Conservation (phyloP, 2,888 invertebrate genomes). For the Trichogramma dendrolimi region DNA sequence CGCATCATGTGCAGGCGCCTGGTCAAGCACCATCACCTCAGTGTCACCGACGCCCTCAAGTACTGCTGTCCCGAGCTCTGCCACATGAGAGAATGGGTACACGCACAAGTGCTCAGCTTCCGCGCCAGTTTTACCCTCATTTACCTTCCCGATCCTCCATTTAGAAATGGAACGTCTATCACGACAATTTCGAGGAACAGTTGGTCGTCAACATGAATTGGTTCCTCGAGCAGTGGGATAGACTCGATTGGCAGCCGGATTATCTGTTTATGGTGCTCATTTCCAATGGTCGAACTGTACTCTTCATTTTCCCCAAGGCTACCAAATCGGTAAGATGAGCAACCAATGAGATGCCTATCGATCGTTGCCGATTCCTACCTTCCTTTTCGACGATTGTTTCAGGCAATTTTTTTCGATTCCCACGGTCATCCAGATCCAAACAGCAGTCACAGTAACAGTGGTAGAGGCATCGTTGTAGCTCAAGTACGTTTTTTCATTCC, state of each 20-base stretch:
- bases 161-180: too few relatives aligned
- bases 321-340: slow-evolving; percentile 42
- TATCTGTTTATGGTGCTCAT: slow-evolving; percentile 55
- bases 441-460: slow-evolving; percentile 40
- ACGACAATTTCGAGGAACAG: too few relatives aligned
- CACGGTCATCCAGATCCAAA: slow-evolving; percentile 44
- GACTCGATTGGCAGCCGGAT: too few relatives aligned
- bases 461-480: slow-evolving; percentile 55
- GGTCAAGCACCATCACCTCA: slow-evolving; percentile 39
- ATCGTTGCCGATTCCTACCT: neutral
- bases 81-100: slow-evolving; percentile 48
- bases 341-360: neutral
- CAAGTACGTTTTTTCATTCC: slow-evolving; percentile 41
- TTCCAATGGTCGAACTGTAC: slow-evolving; percentile 55
- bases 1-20: too few relatives aligned
- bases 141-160: too few relatives aligned
- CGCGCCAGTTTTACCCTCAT: too few relatives aligned
- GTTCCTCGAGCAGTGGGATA: too few relatives aligned
- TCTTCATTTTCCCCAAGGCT: slow-evolving; percentile 54
- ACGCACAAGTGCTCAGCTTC: neutral
- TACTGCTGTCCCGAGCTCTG: slow-evolving; percentile 43
- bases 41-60: slow-evolving; percentile 49
- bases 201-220: too few relatives aligned
- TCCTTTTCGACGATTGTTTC: slow-evolving; percentile 6
- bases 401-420: slow-evolving; percentile 56